phyloP scores from a whole-genome alignment of 2,888 invertebrate species.

The Pasiphila rectangulata region DNA sequence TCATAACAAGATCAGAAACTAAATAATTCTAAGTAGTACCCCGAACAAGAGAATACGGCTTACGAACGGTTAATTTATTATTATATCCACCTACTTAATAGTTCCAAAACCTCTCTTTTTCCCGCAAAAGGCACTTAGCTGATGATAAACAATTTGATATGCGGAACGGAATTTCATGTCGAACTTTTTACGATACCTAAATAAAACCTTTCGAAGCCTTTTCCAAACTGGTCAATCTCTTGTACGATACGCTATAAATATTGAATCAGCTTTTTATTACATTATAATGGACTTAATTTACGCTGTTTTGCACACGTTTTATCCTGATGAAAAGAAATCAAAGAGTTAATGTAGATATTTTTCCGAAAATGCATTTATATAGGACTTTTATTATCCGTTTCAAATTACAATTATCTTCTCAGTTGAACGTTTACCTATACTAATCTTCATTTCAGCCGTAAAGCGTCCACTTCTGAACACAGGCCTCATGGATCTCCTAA shows the following conservation, averaged over 20 bases:
- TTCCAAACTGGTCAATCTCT: constrained; percentile 13
- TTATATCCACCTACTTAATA: constrained; percentile 9
- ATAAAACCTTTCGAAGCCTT: constrained; percentile 4
- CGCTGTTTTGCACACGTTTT: too few relatives aligned
- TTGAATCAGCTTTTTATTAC: background rate
- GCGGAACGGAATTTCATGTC: constrained; percentile 11
- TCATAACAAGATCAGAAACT: background rate
- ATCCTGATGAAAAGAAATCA: too few relatives aligned
- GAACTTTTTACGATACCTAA: constrained; percentile 15
- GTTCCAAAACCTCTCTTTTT: constrained; percentile 10
- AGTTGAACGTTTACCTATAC: too few relatives aligned
- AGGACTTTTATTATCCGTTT: too few relatives aligned
- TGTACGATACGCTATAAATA: constrained; percentile 3
- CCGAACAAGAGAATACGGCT: background rate
- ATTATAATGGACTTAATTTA: too few relatives aligned
- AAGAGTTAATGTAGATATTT: too few relatives aligned
- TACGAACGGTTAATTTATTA: constrained; percentile 8
- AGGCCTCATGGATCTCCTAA: too few relatives aligned
- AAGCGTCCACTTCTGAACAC: too few relatives aligned
- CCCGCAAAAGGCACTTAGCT: constrained; percentile 14
- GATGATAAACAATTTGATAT: constrained; percentile 23
- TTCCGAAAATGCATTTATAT: too few relatives aligned
- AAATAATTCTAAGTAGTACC: background rate
- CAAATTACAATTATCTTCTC: too few relatives aligned
- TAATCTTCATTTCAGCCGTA: too few relatives aligned